phyloP scores from a whole-genome alignment of 2,888 invertebrate genomes.

The Bombylius major region DNA sequence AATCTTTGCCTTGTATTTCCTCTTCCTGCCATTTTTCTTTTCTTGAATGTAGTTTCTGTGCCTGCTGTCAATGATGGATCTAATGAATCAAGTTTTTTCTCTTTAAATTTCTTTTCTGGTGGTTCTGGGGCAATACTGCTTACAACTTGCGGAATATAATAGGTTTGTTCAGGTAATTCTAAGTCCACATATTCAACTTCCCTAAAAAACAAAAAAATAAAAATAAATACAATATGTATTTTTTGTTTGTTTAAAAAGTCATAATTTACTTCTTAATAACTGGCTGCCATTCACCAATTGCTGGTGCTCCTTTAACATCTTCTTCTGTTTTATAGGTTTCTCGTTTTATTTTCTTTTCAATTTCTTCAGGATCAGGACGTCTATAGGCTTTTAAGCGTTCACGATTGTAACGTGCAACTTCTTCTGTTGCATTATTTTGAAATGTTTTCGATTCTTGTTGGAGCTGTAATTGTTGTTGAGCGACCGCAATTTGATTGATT shows the following conservation, averaged over 20 bases:
- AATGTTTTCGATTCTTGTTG: conserved; percentile 37
- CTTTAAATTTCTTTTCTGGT: conserved; percentile 33
- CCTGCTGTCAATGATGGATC: conserved; percentile 12
- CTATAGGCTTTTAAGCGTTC: conserved; percentile 29
- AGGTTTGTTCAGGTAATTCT: conserved; percentile 50
- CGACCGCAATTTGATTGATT: conserved; percentile 38
- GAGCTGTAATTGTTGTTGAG: conserved; percentile 38
- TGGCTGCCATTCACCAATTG: conserved; percentile 66
- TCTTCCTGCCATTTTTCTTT: conserved; percentile 31
- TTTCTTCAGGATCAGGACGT: conserved; percentile 23
- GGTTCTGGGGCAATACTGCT: conserved; percentile 24
- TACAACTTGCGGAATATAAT: conserved; percentile 21
- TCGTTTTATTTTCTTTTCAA: conserved; percentile 36
- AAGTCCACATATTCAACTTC: conserved; percentile 47
- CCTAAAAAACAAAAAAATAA: conserved; percentile 29
- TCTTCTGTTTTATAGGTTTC: conserved; percentile 39
- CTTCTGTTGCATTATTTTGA: conserved; percentile 38
- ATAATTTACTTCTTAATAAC: conserved; percentile 46
- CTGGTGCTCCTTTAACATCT: conserved; percentile 41
- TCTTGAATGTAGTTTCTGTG: conserved; percentile 27
- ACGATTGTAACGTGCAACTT: conserved; percentile 36
- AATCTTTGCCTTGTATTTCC: conserved; percentile 29
- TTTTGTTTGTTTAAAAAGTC: not conserved
- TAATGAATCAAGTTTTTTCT: conserved; percentile 27
- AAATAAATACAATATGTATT: not conserved